Evolutionary conservation across 1,140 invertebrate species (phyloP), one percentile per base, ranked within the genome.

Genomic region (Dysdera silvatica): DNA sequence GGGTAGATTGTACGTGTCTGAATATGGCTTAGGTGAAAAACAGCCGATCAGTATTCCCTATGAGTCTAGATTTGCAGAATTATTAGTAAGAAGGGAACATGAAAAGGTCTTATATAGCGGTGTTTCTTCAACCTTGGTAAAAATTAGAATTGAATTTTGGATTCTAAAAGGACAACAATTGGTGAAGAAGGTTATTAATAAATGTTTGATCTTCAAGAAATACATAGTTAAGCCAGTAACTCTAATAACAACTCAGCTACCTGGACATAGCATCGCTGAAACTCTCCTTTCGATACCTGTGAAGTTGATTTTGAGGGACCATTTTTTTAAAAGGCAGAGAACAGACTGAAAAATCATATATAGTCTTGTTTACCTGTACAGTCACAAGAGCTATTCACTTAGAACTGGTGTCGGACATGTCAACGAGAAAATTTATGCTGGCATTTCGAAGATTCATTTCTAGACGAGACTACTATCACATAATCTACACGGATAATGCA

Each of bases 281-380:
- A 20, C n/a, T 43, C 4, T 33, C 12, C 51, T 4, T 53, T 53
- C 23, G 4, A 33, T 10, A 32, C 12, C 5, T 3, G 8, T 33
- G 29, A 32, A 23, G 10, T 53, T 12, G 51, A 53, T 33, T 53
- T 33, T 33, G 51, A 28, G 12, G 29, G 51, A n/a, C 51, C 51
- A 28, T 31, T 12, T 5, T 14, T 31, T 16, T 31, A 8, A 51
- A 28, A 51, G 23, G 29, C 14, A 23, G 7, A 5, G 29, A 51
- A 51, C 16, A 8, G 16, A 31, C 4, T 28, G 14, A 10, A 24
- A 78, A 77, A 52, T 55, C 62, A 3, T 76, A 75, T 51, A 64
- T 74, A 2, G 57, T 59, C 24, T 37, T 77, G 2, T 76, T 77
- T 55, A 59, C 75, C 3, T 78, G 74, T 67, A 52, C 73, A 35